These are phyloP conservation scores for Himalopsyche japonica DNA, from an alignment of 2,888 invertebrate genomes.

Conservation along the genomic window DNA sequence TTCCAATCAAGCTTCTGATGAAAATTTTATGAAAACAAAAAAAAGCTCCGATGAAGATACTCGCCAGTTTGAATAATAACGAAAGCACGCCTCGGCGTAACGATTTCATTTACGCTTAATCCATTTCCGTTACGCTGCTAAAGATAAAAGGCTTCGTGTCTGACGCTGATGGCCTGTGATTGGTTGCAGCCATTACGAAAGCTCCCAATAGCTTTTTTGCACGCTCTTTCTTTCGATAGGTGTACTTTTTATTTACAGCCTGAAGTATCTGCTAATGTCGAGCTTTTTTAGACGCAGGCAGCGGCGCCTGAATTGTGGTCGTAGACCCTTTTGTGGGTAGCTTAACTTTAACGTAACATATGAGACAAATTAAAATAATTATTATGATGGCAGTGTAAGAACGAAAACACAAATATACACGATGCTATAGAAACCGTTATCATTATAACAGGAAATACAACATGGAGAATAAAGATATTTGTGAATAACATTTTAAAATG, in stretches of 20 bases:
- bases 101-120: conserved; percentile 20
- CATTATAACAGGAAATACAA: not conserved
- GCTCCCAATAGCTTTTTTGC: conserved; percentile 32
- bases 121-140: conserved; percentile 10
- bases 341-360: not conserved
- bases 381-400: not conserved
- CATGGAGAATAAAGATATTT: too few species aligned
- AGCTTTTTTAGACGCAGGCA: not conserved
- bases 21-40: not conserved
- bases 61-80: not conserved
- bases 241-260: conserved; percentile 3
- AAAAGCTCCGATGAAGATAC: not conserved
- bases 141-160: conserved; percentile 33
- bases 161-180: conserved; percentile 33
- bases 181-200: conserved; percentile 32
- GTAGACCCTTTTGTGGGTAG: not conserved
- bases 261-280: not conserved
- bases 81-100: conserved; percentile 11
- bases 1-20: not conserved
- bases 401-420: not conserved
- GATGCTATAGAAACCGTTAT: not conserved
- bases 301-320: not conserved
- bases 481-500: too few species aligned
- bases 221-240: conserved; percentile 20
- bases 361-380: not conserved